These are phyloP conservation scores for Odontophorus gujanensis DNA, from an alignment of 2,113 vertebrate genomes.

Conservation along the genomic window DNA sequence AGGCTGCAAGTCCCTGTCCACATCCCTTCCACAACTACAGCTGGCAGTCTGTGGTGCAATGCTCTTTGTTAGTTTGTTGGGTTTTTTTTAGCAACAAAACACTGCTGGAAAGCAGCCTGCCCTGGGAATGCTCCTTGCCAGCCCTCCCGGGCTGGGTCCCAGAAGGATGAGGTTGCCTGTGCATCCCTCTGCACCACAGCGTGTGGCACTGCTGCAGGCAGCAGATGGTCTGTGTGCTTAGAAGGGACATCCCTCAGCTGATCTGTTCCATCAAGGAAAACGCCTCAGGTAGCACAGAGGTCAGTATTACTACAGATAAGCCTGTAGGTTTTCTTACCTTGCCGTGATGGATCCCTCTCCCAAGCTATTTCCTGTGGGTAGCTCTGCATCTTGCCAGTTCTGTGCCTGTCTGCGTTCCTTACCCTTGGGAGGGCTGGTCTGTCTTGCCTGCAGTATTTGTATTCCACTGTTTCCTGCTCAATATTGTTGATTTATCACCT, in stretches of 20 bases:
- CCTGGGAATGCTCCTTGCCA: not conserved
- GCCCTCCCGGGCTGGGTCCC: not conserved
- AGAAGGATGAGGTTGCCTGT: not conserved
- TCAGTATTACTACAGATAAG: not conserved
- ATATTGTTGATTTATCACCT: not conserved
- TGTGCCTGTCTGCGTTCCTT: not conserved
- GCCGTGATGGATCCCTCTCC: not conserved
- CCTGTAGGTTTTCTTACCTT: not conserved
- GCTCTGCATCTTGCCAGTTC: not conserved
- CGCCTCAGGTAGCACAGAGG: not conserved
- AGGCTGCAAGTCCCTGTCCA: not conserved
- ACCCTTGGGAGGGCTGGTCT: accelerated
- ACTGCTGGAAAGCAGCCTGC: not conserved
- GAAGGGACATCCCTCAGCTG: not conserved
- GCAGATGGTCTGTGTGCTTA: not conserved
- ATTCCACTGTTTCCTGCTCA: not conserved
- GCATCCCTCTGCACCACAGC: accelerated
- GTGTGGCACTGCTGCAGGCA: not conserved
- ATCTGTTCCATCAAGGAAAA: not conserved
- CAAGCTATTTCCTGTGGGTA: not conserved
- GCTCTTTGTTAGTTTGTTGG: not conserved
- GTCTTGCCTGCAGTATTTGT: not conserved
- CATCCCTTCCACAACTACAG: not conserved
- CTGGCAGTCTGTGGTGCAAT: not conserved
- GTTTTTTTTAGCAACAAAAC: not conserved